Evolutionary conservation across 2,888 invertebrate species (phyloP), one percentile per base, ranked within the genome.

Genomic region (Stenurella melanura): DNA sequence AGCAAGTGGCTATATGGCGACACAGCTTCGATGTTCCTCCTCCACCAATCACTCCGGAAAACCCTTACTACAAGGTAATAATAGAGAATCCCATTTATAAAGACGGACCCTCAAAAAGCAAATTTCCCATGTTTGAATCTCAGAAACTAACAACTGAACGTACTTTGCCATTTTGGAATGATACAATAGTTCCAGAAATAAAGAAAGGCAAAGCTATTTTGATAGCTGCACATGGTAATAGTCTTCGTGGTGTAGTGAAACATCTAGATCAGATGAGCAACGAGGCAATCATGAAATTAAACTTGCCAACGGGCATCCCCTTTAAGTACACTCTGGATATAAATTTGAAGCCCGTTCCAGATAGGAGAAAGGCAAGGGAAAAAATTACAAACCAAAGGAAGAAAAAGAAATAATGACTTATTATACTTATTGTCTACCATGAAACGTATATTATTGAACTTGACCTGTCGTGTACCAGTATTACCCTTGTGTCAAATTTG

Each of bases 181-280:
- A 95, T 86, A 92, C 93, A 60, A 93, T 98, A 89, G 93, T 97
- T 85, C 93, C 97, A 83, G 90, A 92, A 90, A 91, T 97, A 80
- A 95, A 95, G 86, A 94, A 92, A 83, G 96, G 96, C 69, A 95
- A 95, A 87, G 93, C 90, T 34, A 93, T 97, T 71, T 92, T 97
- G 68, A 94, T 97, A 77, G 96, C 95, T 38, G 96, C 96, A 26
- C 97, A 97, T 86, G 96, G 96, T 64, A 96, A 96, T 89, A 96
- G 96, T 86, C 92, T 96, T 56, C 91, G 96, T 85, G 96, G 96
- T 76, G 94, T 97, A 82, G 95, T 96, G 0, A 96, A 96, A 89
- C 94, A 96, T 90, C 92, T 97, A 86, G 96, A 96, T 89, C 90
- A 91, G 77, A 87, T 93, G 86, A 89, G 90, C 63, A 92, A 93